phyloP scores from a whole-genome alignment of 2,797 vertebrate species.

The Leptoclinus maculatus region DNA sequence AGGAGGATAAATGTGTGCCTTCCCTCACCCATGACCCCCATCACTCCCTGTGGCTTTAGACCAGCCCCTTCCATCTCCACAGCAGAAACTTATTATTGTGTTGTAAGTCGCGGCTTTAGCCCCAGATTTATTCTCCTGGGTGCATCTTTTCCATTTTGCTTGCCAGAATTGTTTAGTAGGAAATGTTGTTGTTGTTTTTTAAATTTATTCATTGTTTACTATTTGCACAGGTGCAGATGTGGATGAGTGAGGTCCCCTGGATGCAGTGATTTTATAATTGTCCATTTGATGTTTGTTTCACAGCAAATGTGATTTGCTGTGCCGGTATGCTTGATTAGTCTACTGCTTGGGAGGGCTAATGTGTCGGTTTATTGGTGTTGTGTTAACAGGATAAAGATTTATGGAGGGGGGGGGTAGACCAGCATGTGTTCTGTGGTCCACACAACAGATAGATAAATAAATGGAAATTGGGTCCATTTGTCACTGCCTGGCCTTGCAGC shows the following conservation, averaged over 20 bases:
- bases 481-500: constrained; percentile 66
- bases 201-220: neutral
- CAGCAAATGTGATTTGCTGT: constrained; percentile 36
- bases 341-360: constrained; percentile 66
- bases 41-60: constrained; percentile 44
- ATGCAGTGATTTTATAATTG: constrained; percentile 52
- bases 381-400: constrained; percentile 82
- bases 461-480: constrained; percentile 80
- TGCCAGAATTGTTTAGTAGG: constrained; percentile 30
- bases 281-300: constrained; percentile 52
- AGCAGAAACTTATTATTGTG: constrained; percentile 63
- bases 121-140: constrained; percentile 50
- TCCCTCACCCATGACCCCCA: constrained; percentile 63
- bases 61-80: constrained; percentile 50
- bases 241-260: constrained; percentile 22
- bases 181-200: constrained; percentile 23
- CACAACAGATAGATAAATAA: constrained; percentile 77
- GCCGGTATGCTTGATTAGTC: constrained; percentile 58
- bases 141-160: constrained; percentile 40
- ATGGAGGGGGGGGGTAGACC: constrained; percentile 42
- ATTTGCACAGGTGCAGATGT: constrained; percentile 34
- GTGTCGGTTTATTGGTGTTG: constrained; percentile 70
- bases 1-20: constrained; percentile 66
- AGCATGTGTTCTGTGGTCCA: constrained; percentile 69
- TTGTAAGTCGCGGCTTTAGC: constrained; percentile 56